phyloP scores from a whole-genome alignment of 2,888 invertebrate species.

The Tridacna crocea region DNA sequence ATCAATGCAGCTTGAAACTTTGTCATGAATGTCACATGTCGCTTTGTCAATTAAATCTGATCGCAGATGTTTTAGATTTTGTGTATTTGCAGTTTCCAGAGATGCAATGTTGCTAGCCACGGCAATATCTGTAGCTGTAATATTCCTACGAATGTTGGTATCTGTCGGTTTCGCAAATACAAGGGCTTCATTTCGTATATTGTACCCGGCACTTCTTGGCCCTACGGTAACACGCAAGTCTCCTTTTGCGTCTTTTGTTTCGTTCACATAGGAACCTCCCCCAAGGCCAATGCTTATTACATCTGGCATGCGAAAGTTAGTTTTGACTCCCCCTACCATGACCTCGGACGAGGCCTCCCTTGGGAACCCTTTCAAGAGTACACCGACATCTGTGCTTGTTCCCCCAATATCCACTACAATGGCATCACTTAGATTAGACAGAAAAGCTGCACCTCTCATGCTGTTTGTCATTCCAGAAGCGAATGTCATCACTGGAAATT shows the following conservation, averaged over 20 bases:
- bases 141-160: conserved; percentile 21
- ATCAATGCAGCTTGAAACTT: conserved; percentile 75
- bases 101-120: conserved; percentile 73
- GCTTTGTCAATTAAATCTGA: conserved; percentile 59
- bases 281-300: conserved; percentile 81
- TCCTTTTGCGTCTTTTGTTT: conserved; percentile 6
- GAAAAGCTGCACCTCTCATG: conserved; percentile 82
- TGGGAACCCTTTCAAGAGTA: conserved; percentile 79
- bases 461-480: conserved; percentile 83
- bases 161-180: conserved; percentile 65
- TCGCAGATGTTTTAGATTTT: conserved; percentile 62
- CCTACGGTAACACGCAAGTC: conserved; percentile 68
- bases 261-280: conserved; percentile 79
- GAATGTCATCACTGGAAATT: conserved; percentile 78
- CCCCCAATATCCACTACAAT: conserved; percentile 82
- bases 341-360: conserved; percentile 76
- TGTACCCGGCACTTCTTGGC: conserved; percentile 81
- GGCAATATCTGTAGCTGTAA: conserved; percentile 81
- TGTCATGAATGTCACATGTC: conserved; percentile 66
- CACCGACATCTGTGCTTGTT: conserved; percentile 80
- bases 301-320: conserved; percentile 82
- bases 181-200: conserved; percentile 70
- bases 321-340: conserved; percentile 77
- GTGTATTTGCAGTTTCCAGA: conserved; percentile 60
- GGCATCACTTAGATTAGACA: conserved; percentile 74